These are phyloP conservation scores for Calephelis perditalis DNA, from an alignment of 2,888 invertebrate species.

Conservation along the genomic window DNA sequence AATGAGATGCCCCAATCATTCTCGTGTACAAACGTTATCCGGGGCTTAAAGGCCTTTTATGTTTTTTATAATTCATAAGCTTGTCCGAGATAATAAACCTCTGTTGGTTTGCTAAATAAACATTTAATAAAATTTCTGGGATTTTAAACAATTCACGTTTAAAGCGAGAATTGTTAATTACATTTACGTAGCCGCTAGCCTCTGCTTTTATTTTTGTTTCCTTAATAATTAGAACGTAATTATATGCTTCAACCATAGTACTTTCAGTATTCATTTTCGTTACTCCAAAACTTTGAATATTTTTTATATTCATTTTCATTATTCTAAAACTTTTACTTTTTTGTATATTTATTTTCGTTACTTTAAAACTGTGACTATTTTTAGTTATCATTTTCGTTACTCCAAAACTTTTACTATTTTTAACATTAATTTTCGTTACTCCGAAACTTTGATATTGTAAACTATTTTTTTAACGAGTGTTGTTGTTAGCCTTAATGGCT, in stretches of 20 bases:
- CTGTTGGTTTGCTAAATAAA: conserved; percentile 11
- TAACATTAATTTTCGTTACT: no score
- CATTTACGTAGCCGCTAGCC: background rate
- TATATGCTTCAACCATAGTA: background rate
- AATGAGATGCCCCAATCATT: conserved; percentile 10
- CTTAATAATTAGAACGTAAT: conserved; percentile 3
- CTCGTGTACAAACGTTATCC: conserved; percentile 12
- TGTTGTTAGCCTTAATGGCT: no score
- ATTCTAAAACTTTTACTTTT: no score
- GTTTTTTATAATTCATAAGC: conserved; percentile 12
- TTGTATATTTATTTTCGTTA: no score
- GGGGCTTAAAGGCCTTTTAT: conserved; percentile 7
- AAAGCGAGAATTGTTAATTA: conserved; percentile 6
- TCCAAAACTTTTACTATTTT: no score
- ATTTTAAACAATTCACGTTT: conserved; percentile 6
- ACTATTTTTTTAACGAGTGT: no score
- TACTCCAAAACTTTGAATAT: no score
- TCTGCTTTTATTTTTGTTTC: conserved; percentile 2
- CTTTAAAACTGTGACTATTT: no score
- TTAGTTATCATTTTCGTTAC: no score
- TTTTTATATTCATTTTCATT: no score
- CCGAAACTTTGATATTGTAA: no score
- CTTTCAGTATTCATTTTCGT: no score
- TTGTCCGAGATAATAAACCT: conserved; percentile 5
- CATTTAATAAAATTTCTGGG: conserved; percentile 9